Base-by-base conservation (phyloP, 2,113 vertebrate genomes). In the Machaerirhynchus nigripectus region DNA sequence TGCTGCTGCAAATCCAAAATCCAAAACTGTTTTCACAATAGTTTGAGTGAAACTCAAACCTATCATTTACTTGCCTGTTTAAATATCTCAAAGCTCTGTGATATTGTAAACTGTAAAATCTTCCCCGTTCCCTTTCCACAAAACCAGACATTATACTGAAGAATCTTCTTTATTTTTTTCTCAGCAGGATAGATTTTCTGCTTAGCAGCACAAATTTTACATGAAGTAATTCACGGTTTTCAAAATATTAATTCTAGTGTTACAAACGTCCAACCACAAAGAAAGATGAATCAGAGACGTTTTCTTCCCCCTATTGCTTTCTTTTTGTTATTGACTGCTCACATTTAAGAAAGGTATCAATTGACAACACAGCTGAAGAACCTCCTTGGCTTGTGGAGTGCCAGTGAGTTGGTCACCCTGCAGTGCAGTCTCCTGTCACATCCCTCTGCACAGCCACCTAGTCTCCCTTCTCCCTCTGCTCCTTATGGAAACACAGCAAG, bases 201-300 rank as follows among this genome's bases (percentile, higher is more conserved):
- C 92, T 92, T 88, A 87, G 82, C 40, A 65, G 80, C 27, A 5
- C 85, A 77, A 64, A 89, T 86, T 93, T 95, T 59, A 60, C 61
- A 84, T 33, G 6, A 90, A 88, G 74, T 70, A 94, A 92, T 92
- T 90, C 30, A 85, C 2, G 39, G 74, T 40, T 96, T 93, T 95
- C 61, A 71, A 83, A 92, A 81, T 78, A 93, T 91, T 93, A 88
- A 95, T 94, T 94, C 81, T 85, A 94, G 67, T 42, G 49, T 75
- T 95, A 50, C 30, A 4, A n/a, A 81, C 5, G 27, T 77, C 47
- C 92, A 40, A 70, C 60, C 60, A 59, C 67, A 91, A 90, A 86
- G 74, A 73, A 74, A 64, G 68, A 89, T 81, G 65, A 95, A 80
- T 75, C 75, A 65, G 46, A 65, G 24, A 67, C 3, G 4, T 27